phyloP scores from a whole-genome alignment of 2,797 vertebrate species.

The Lagodon rhomboides region DNA sequence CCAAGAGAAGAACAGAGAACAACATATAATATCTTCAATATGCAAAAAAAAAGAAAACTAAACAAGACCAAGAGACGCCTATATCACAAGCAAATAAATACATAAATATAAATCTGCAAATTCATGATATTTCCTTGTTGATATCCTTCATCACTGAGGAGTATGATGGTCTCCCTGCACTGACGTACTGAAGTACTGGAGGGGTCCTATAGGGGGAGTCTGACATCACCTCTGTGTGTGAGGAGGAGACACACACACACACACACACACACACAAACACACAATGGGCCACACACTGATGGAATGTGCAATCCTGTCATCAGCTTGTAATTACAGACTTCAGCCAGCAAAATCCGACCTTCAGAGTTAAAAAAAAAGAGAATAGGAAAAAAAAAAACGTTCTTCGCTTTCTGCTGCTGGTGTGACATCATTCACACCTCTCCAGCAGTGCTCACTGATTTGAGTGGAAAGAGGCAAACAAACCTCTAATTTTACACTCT shows the following conservation, averaged over 20 bases:
- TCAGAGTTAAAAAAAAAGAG: slow-evolving; percentile 28
- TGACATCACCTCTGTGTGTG: slow-evolving; percentile 77
- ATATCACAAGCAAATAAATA: not conserved
- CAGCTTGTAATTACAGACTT: slow-evolving; percentile 76
- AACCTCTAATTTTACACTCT: slow-evolving; percentile 54
- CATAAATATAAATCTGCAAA: not conserved
- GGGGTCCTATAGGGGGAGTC: slow-evolving; percentile 85
- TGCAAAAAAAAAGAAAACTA: not conserved
- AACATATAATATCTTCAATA: not conserved
- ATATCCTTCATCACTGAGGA: not conserved
- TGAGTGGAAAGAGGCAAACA: slow-evolving; percentile 27
- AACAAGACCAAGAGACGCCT: not conserved
- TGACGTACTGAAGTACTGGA: slow-evolving; percentile 65
- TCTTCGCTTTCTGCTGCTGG: slow-evolving; percentile 24
- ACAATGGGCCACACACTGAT: slow-evolving; percentile 72
- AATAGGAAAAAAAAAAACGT: not conserved
- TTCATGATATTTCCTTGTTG: not conserved
- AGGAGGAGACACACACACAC: slow-evolving; percentile 34
- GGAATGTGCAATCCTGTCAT: slow-evolving; percentile 73
- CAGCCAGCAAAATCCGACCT: slow-evolving; percentile 54
- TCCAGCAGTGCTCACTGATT: slow-evolving; percentile 20
- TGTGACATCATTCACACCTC: slow-evolving; percentile 51
- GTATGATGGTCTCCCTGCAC: slow-evolving; percentile 8
- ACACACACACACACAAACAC: slow-evolving; percentile 33
- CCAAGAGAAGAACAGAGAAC: not conserved